phyloP scores from a whole-genome alignment of 2,888 invertebrate genomes.

The Ophion slaviceki region DNA sequence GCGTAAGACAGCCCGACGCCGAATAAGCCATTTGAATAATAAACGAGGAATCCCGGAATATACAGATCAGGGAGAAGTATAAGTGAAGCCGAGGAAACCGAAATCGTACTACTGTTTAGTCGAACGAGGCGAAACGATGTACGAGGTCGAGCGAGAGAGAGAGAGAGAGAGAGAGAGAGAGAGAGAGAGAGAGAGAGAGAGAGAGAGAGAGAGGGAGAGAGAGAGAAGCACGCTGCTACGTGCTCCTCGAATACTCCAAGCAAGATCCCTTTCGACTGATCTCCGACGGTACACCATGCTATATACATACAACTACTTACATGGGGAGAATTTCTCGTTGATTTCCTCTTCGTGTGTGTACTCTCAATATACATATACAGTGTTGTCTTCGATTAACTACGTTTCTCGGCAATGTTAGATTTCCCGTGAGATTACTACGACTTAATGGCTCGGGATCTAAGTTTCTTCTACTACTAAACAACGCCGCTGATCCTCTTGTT shows the following conservation, averaged over 20 bases:
- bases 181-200: conserved; percentile 9
- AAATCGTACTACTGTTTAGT: conserved; percentile 50
- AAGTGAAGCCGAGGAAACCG: conserved; percentile 36
- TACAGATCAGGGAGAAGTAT: conserved; percentile 29
- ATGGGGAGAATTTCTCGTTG: conserved; percentile 43
- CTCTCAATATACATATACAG: conserved; percentile 5
- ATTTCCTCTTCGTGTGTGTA: conserved; percentile 23
- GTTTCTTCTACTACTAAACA: conserved; percentile 65
- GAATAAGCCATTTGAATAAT: conserved; percentile 75
- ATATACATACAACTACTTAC: conserved; percentile 38
- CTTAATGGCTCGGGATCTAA: conserved; percentile 59
- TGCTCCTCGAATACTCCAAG: conserved; percentile 42
- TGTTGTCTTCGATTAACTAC: conserved; percentile 59
- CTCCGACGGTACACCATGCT: conserved; percentile 45
- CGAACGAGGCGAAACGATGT: conserved; percentile 29
- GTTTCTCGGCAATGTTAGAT: conserved; percentile 63
- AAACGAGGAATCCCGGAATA: conserved; percentile 72
- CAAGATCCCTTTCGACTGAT: conserved; percentile 59
- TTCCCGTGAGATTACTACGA: conserved; percentile 64
- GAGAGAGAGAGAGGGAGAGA: conserved; percentile 1
- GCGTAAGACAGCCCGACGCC: conserved; percentile 67
- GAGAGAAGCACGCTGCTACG: conserved; percentile 38
- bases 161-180: neutral
- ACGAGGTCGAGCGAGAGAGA: neutral
- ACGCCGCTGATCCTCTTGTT: conserved; percentile 58